phyloP scores from a whole-genome alignment of 2,888 invertebrate genomes.

The Dexiosoma caninum region DNA sequence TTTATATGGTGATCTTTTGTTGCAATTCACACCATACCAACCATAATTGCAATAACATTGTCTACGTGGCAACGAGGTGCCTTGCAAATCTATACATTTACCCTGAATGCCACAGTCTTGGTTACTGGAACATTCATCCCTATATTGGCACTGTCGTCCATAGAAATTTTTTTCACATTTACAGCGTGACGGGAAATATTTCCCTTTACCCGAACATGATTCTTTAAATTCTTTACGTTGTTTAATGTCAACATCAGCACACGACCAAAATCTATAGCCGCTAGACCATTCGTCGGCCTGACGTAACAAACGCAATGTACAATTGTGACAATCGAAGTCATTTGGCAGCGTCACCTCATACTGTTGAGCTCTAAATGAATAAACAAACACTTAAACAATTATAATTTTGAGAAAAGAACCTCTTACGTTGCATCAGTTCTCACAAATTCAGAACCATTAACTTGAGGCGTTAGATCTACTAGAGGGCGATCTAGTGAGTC shows the following conservation, averaged over 20 bases:
- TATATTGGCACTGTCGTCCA: constrained; percentile 91
- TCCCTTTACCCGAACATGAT: constrained; percentile 91
- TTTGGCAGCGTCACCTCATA: constrained; percentile 88
- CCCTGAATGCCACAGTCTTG: constrained; percentile 92
- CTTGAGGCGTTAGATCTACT: constrained; percentile 89
- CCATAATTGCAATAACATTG: constrained; percentile 95
- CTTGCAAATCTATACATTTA: constrained; percentile 88
- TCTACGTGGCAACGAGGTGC: constrained; percentile 88
- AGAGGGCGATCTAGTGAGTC: constrained; percentile 91
- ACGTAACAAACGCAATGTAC: constrained; percentile 91
- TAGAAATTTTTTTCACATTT: constrained; percentile 89
- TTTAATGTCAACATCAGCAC: constrained; percentile 93
- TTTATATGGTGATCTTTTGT: constrained; percentile 87
- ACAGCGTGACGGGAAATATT: constrained; percentile 86
- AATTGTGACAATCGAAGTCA: constrained; percentile 91
- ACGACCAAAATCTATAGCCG: constrained; percentile 95
- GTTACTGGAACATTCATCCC: constrained; percentile 91
- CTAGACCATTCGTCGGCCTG: constrained; percentile 94
- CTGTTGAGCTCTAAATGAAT: constrained; percentile 84
- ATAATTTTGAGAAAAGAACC: too few relatives aligned
- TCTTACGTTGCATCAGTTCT: constrained; percentile 92
- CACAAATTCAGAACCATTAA: constrained; percentile 88
- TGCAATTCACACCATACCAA: constrained; percentile 91
- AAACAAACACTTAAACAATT: neutral
- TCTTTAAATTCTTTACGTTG: constrained; percentile 88